Percentiles rank a stretch among this genome's conserved stretches.
Conservation (phyloP, 2,113 vertebrate genomes). For the Lagopus leucura region DNA sequence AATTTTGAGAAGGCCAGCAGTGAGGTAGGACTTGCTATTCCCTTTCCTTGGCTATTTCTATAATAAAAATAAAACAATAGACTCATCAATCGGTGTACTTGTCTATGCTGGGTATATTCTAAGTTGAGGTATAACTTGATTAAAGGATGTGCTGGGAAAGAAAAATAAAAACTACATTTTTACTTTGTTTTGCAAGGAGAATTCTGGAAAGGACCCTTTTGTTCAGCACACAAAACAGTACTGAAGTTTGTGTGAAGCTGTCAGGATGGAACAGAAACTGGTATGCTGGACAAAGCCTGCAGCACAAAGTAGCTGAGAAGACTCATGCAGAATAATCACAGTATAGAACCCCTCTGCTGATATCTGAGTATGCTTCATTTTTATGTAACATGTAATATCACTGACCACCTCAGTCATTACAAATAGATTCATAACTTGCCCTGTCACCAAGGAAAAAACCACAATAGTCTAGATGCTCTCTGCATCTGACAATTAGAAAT, state of each 20-base stretch:
- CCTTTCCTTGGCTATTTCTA: conserved; percentile 65
- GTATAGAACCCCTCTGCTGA: neutral
- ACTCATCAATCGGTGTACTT: neutral
- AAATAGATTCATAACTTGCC: neutral
- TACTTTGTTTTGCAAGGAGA: neutral
- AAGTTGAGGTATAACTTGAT: neutral
- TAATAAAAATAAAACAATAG: neutral
- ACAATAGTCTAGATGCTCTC: neutral
- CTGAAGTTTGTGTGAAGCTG: neutral
- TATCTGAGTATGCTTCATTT: neutral
- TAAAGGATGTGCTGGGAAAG: neutral
- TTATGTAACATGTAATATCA: neutral
- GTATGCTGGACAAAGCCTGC: neutral
- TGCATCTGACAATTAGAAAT: neutral
- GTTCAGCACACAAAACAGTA: neutral
- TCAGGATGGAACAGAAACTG: neutral
- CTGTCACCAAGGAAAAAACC: neutral
- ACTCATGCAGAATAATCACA: neutral
- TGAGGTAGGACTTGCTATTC: conserved; percentile 28
- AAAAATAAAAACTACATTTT: neutral
- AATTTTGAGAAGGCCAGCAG: conserved; percentile 77
- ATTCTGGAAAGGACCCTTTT: neutral
- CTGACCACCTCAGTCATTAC: neutral
- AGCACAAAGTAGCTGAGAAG: neutral
- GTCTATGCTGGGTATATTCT: neutral